Evolutionary conservation across 2,888 invertebrate genomes (phyloP).

Genomic region (Criorhina ranunculi): DNA sequence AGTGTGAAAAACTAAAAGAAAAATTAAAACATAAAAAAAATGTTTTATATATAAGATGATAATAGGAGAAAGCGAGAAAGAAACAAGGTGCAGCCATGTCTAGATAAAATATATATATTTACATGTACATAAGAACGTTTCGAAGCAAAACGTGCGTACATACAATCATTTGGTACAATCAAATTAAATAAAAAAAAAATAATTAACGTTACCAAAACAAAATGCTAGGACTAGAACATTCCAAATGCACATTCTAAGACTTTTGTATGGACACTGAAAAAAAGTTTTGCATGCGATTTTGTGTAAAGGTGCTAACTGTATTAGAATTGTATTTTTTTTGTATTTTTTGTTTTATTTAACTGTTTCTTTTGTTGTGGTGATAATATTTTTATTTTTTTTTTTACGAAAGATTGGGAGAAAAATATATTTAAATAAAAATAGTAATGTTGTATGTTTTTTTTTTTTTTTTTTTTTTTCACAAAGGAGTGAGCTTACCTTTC

Average conservation of each 20-base stretch:
- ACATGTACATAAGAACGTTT: constrained; percentile 54
- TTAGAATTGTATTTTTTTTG: constrained; percentile 48
- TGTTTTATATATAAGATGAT: constrained; percentile 12
- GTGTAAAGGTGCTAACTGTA: constrained; percentile 70
- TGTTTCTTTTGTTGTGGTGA: constrained; percentile 42
- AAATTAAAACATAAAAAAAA: constrained; percentile 10
- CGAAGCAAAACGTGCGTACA: constrained; percentile 68
- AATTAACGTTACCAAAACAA: constrained; percentile 48
- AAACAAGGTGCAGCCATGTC: constrained; percentile 53
- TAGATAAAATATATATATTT: constrained; percentile 47
- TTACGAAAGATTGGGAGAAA: constrained; percentile 68
- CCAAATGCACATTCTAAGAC: constrained; percentile 65
- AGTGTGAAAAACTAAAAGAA: constrained; percentile 7
- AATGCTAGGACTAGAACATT: constrained; percentile 62
- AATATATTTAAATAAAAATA: constrained; percentile 62
- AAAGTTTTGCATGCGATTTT: constrained; percentile 65
- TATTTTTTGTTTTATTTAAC: constrained; percentile 40
- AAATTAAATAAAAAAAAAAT: constrained; percentile 38
- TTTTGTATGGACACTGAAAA: constrained; percentile 59
- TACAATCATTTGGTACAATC: constrained; percentile 43
- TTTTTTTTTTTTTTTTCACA: neutral
- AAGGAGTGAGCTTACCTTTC: constrained; percentile 91
- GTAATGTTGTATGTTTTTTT: constrained; percentile 52
- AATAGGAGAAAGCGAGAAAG: constrained; percentile 36
- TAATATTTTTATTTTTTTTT: constrained; percentile 36